Base-by-base conservation (phyloP, 37 sponge, comb jelly and placozoan species). In the Beroe ovata region DNA sequence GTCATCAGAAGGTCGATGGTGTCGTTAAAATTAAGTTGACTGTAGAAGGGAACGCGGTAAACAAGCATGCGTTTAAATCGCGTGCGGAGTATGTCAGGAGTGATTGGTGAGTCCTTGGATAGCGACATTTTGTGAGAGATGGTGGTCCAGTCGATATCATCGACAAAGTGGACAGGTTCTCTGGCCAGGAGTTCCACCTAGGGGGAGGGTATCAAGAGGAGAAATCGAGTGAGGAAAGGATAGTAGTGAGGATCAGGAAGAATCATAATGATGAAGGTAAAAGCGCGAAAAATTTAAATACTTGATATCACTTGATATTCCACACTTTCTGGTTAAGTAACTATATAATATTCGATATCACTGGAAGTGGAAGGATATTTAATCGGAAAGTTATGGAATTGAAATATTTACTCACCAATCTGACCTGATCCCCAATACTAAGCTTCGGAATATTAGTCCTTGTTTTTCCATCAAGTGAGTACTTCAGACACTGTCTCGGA, bases 101-200 rank as follows among this genome's bases (percentile, higher is more conserved):
- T 66, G 36, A 66, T 66, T 2, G 69, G 8, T 19, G 69, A 18
- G 35, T 30, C 30, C 18, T 30, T 1, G 63, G 8, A 16, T 16
- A 6, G 23, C 4, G 18, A 18, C 3, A 37, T 18, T 1, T 11
- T 34, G 16, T 66, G 16, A 0, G 1, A 34, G 1, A 30, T 37
- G 8, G 16, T 30, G 32, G 25, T 2, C 69, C 69, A 66, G 69
- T 66, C 35, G 16, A 66, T 32, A 26, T 66, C 69, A 30, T 66
- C 69, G 1, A 18, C 36, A 37, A 29, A 66, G 69, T 66, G 25
- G 1, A 66, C 36, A 29, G 69, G 69, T 32, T 66, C 69, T 33
- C 69, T 34, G 25, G 69, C 29, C 36, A 66, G 69, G 0, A 66
- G 33, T 66, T 66, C 69, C 36, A 66, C 69, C 69, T 66, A 11